Percentiles rank a stretch among this genome's conserved stretches.
phyloP scores from a whole-genome alignment of 2,797 vertebrate genomes.

The Eurystomus glaucurus region DNA sequence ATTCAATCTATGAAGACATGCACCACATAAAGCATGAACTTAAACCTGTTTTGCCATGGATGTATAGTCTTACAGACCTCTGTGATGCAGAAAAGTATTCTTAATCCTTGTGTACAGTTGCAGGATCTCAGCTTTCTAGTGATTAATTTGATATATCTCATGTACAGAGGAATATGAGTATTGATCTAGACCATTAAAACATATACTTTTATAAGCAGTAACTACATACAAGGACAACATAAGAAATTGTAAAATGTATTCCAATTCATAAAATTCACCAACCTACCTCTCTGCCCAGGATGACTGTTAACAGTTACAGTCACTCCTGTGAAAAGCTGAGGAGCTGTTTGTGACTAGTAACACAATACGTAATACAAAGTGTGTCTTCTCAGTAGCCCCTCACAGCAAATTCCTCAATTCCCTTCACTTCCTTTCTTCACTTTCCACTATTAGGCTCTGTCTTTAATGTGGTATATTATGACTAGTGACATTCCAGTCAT shows the following conservation, averaged over 20 bases:
- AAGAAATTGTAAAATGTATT: conserved; percentile 1
- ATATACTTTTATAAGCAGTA: background rate
- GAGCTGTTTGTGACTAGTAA: background rate
- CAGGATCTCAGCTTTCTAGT: background rate
- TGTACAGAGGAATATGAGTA: background rate
- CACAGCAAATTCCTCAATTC: background rate
- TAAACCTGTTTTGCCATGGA: background rate
- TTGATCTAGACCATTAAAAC: conserved; percentile 35
- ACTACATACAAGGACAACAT: background rate
- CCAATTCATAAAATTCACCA: background rate
- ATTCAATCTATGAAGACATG: fast-evolving
- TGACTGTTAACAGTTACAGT: background rate
- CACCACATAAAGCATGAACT: background rate
- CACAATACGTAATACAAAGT: background rate
- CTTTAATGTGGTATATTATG: background rate
- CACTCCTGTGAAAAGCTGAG: background rate
- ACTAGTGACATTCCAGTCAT: background rate
- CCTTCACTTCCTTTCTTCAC: background rate
- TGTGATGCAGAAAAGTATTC: background rate
- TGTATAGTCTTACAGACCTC: background rate
- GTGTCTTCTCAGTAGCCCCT: background rate
- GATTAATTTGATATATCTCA: background rate
- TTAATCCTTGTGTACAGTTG: background rate
- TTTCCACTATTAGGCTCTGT: background rate
- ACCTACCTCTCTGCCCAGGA: background rate